Evolutionary conservation across 2,888 invertebrate genomes (phyloP).

Genomic region (Trachelus tabidus): DNA sequence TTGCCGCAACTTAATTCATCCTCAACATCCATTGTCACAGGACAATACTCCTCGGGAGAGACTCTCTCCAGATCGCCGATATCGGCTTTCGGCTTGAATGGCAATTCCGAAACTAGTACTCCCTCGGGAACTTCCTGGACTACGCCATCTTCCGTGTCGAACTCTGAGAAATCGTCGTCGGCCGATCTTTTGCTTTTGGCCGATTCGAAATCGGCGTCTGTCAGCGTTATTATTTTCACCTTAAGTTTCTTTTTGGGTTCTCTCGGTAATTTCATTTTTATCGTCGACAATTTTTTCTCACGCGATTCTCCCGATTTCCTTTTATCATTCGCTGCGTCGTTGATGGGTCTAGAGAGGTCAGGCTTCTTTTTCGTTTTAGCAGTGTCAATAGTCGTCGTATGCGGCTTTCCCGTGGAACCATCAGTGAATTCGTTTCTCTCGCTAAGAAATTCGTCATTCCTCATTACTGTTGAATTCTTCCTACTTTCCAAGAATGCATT

Average conservation of each 20-base stretch:
- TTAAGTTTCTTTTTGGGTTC: constrained; percentile 27
- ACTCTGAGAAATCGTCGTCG: constrained; percentile 57
- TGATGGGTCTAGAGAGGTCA: background rate
- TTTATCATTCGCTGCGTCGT: background rate
- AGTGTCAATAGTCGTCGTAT: background rate
- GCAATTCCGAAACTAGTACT: constrained; percentile 48
- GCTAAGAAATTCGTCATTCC: background rate
- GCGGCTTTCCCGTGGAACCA: background rate
- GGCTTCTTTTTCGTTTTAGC: constrained; percentile 1
- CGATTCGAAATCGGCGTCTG: constrained; percentile 43
- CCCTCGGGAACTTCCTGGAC: constrained; percentile 32
- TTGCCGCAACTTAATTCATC: constrained; percentile 52
- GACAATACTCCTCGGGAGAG: constrained; percentile 59
- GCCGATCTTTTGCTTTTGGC: constrained; percentile 23
- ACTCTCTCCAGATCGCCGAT: constrained; percentile 54
- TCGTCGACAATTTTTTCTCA: background rate
- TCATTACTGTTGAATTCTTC: background rate
- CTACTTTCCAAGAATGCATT: constrained; percentile 4
- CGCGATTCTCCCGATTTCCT: background rate
- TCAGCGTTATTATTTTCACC: constrained; percentile 44
- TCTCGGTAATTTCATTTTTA: constrained; percentile 14
- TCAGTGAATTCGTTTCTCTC: background rate
- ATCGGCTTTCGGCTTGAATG: constrained; percentile 56
- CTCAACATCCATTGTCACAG: constrained; percentile 46
- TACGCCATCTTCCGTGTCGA: constrained; percentile 44